Evolutionary conservation across 2,113 vertebrate genomes (phyloP).

Genomic region (Heptranchias perlo): DNA sequence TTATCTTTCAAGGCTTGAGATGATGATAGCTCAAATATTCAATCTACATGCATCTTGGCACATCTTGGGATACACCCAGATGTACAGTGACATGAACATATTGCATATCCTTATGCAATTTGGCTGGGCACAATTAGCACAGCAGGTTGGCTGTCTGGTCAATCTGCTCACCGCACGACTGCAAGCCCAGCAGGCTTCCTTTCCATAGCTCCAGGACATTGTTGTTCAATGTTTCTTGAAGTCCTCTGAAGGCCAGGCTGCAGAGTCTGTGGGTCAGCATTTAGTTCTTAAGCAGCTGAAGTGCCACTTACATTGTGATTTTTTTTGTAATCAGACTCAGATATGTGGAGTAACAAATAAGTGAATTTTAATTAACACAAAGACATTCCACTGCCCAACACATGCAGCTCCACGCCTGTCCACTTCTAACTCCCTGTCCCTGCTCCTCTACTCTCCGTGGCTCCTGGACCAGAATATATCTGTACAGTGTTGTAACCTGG

Average conservation of each 20-base stretch:
- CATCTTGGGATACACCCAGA: neutral
- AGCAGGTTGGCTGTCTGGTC: slow-evolving; percentile 33
- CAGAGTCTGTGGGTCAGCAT: neutral
- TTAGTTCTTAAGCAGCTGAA: neutral
- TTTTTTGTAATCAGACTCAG: neutral
- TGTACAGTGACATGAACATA: slow-evolving; percentile 18
- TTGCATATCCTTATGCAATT: slow-evolving; percentile 31
- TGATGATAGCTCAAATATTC: neutral
- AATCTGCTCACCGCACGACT: neutral
- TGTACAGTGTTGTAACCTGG: neutral
- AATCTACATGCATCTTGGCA: neutral
- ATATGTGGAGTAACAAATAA: neutral
- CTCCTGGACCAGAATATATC: neutral
- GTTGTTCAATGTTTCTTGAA: too few species aligned
- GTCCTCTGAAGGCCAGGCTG: neutral
- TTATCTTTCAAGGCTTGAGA: slow-evolving; percentile 3
- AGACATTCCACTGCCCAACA: neutral
- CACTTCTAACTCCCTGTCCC: neutral
- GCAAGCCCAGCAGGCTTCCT: neutral
- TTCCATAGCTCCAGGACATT: slow-evolving; percentile 24
- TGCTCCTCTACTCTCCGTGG: neutral
- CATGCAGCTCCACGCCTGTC: neutral
- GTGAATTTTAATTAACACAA: neutral
- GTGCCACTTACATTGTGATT: neutral
- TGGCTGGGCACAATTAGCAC: slow-evolving; percentile 11